These are phyloP conservation scores for Myrmecobius fasciatus DNA, from an alignment of 2,113 vertebrate species.

Conservation along the genomic window DNA sequence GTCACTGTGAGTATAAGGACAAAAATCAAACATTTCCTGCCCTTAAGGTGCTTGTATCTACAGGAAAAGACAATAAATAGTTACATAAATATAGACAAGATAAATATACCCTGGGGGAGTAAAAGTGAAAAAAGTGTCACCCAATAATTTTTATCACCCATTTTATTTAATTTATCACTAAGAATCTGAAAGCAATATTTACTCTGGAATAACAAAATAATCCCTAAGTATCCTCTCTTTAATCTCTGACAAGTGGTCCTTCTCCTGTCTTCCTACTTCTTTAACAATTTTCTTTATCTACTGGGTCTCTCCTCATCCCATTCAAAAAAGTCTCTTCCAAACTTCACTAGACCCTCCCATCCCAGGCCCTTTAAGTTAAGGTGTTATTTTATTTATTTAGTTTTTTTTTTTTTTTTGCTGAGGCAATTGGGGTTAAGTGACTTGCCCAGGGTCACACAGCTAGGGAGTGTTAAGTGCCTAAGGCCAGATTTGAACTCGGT, in stretches of 20 bases:
- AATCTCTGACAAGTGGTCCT: background rate
- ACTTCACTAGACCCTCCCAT: background rate
- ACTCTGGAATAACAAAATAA: background rate
- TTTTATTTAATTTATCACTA: background rate
- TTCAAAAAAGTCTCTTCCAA: background rate
- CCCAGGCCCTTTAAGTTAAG: background rate
- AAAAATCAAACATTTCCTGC: conserved; percentile 15
- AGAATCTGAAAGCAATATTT: conserved; percentile 21
- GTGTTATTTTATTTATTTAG: background rate
- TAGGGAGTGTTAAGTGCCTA: no score
- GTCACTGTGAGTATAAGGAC: background rate
- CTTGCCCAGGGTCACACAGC: no score
- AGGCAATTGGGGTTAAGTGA: no score
- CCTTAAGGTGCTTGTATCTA: background rate
- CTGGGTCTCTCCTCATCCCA: background rate
- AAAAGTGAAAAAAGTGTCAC: background rate
- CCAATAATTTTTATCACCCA: background rate
- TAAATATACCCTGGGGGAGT: background rate
- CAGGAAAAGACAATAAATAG: background rate
- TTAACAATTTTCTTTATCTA: background rate
- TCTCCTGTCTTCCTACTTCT: background rate
- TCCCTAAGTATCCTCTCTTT: background rate
- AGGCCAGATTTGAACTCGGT: no score
- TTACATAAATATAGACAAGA: background rate
- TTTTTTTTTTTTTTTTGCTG: no score